These are phyloP conservation scores for Rana temporaria DNA, from an alignment of 2,113 vertebrate genomes.

Conservation along the genomic window DNA sequence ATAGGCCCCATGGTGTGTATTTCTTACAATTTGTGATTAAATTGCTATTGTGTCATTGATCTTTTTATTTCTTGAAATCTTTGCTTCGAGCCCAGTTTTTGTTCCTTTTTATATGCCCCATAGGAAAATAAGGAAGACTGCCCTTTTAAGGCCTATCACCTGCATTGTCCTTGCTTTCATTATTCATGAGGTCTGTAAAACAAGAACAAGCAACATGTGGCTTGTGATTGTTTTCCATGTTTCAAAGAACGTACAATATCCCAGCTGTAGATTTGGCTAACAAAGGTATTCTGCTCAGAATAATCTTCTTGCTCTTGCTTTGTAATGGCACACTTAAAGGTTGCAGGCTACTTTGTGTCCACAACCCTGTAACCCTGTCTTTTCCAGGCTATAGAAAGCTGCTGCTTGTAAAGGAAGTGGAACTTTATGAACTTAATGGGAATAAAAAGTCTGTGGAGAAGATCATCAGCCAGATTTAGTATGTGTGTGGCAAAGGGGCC, in stretches of 20 bases:
- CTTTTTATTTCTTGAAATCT: too few species aligned
- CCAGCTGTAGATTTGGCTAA: constrained; percentile 53
- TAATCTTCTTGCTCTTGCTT: constrained; percentile 59
- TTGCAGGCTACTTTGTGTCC: constrained; percentile 61
- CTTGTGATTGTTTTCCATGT: constrained; percentile 26
- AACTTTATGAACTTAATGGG: constrained; percentile 54
- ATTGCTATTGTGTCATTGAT: too few species aligned
- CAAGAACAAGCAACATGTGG: constrained; percentile 39
- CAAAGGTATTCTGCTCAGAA: constrained; percentile 46
- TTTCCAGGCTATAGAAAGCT: constrained; percentile 59
- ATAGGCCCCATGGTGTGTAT: too few species aligned
- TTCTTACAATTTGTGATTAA: too few species aligned
- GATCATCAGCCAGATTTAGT: constrained; percentile 40
- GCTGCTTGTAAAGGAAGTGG: constrained; percentile 47
- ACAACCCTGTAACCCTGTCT: constrained; percentile 56
- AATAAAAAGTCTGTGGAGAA: constrained; percentile 52
- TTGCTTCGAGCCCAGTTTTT: neutral
- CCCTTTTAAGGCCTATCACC: neutral
- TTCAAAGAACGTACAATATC: constrained; percentile 61
- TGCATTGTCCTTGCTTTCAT: constrained; percentile 3
- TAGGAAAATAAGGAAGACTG: neutral
- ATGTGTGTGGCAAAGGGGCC: constrained; percentile 8
- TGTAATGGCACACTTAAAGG: constrained; percentile 60
- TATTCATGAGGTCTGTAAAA: neutral
- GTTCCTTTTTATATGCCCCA: constrained; percentile 2